phyloP scores from a whole-genome alignment of 92 coral and sea anemone species.

The Muricea muricata region DNA sequence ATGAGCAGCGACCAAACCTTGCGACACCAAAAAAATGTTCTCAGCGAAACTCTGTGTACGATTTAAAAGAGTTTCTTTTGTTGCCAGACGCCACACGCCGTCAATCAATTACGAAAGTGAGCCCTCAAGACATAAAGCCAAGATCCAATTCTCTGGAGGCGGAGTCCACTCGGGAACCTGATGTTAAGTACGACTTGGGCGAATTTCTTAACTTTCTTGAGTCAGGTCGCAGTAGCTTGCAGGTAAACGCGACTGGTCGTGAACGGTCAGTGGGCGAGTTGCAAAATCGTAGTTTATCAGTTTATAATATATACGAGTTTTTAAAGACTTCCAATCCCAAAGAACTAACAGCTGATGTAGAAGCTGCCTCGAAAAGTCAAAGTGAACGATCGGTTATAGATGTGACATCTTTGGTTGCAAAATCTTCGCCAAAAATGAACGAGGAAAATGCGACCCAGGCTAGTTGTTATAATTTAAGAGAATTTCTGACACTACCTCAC shows the following conservation, averaged over 20 bases:
- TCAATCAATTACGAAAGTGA: not conserved
- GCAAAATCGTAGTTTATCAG: slow-evolving; percentile 11
- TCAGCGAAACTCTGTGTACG: slow-evolving; percentile 8
- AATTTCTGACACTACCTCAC: slow-evolving; percentile 1
- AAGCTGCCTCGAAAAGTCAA: not conserved
- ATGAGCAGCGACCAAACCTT: not conserved
- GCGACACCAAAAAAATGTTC: not conserved
- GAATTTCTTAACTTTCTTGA: slow-evolving; percentile 22
- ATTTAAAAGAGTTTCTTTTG: slow-evolving; percentile 13
- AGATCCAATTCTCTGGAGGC: not conserved
- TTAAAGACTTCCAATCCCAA: not conserved
- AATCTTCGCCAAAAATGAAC: not conserved
- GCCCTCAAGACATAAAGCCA: not conserved
- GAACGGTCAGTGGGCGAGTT: not conserved
- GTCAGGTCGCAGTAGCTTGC: not conserved
- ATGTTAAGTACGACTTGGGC: not conserved
- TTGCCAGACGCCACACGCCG: not conserved
- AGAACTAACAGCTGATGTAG: not conserved
- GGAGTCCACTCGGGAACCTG: not conserved
- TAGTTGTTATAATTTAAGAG: slow-evolving; percentile 2
- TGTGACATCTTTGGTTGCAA: not conserved
- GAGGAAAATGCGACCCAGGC: not conserved
- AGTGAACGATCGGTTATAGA: not conserved
- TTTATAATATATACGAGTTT: slow-evolving; percentile 37
- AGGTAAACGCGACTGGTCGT: not conserved